Conservation (phyloP, 2,113 vertebrate species). For the Balaeniceps rex region DNA sequence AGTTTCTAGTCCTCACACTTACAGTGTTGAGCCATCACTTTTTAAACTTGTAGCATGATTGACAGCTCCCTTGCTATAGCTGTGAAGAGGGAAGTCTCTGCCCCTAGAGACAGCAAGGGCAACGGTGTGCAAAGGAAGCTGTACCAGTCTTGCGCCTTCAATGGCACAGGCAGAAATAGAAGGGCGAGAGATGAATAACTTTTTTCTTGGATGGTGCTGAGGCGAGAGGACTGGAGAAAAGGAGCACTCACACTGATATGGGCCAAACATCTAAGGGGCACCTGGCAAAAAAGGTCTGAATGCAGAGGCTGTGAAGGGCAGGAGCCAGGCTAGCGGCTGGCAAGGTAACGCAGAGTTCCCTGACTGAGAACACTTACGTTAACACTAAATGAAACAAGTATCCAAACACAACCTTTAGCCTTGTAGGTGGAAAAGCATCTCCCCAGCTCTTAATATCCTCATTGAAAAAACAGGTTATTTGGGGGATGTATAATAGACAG, state of each 20-base stretch:
- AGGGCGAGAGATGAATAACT: background rate
- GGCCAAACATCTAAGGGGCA: background rate
- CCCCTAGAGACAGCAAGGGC: background rate
- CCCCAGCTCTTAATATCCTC: background rate
- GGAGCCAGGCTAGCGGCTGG: background rate
- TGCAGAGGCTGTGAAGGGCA: background rate
- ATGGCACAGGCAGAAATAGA: background rate
- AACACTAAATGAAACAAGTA: background rate
- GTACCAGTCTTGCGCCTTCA: background rate
- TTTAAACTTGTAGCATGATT: background rate
- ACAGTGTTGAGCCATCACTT: background rate
- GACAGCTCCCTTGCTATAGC: background rate
- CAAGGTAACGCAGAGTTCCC: background rate
- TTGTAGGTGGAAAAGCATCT: background rate
- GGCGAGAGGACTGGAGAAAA: background rate
- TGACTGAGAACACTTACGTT: background rate
- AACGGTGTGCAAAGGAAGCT: background rate
- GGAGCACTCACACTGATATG: background rate
- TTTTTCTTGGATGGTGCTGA: background rate
- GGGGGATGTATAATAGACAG: background rate
- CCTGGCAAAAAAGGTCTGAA: background rate
- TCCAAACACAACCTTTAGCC: background rate
- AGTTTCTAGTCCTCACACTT: background rate
- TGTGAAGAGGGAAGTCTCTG: background rate
- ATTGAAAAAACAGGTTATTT: background rate